Evolutionary conservation across 2,113 vertebrate genomes (phyloP), one percentile per base, ranked within the genome.

Genomic region (Tringa solitaria): DNA sequence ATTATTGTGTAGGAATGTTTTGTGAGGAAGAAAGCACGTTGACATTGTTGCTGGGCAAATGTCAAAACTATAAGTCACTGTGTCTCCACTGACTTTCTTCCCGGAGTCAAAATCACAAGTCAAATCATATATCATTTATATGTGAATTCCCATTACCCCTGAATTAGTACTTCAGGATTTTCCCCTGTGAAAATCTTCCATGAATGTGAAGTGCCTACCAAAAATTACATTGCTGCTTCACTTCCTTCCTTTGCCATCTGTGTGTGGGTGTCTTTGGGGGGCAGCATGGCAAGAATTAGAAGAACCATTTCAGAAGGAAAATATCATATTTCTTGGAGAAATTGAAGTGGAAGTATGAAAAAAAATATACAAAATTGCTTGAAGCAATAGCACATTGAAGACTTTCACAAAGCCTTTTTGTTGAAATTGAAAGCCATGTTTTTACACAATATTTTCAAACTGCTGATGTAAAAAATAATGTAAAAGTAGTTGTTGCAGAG

Each of bases 171-270:
- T 88, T 88, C 14, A 67, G 73, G 77, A 82, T 79, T 92, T 95
- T 91, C 86, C 69, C 48, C 11, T 57, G n/a, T 75, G 65, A 86
- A 88, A 93, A 79, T 87, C n/a, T 24, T 48, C 33, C 4, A 0
- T 45, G 65, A 75, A 78, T 64, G 26, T 84, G 57, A 86, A 90
- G 12, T n/a, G 76, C 83, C 43, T 93, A 81, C 60, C 65, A 96
- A 76, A 92, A 94, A 81, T 81, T 81, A 45, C 39, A 94, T 43
- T 78, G 60, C 76, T 93, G 63, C 48, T 41, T 96, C 70, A 35
- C 57, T 93, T 95, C 77, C 77, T 95, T 89, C 70, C n/a, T 48
- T 54, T 91, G 84, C 87, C 94, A 94, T 97, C 69, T 95, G 89
- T 89, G 84, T 33, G 96, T 93, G 94, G 94, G 92, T 87, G 90